These are phyloP conservation scores for Myotis yumanensis DNA, from an alignment of 2,113 vertebrate genomes.

Conservation along the genomic window DNA sequence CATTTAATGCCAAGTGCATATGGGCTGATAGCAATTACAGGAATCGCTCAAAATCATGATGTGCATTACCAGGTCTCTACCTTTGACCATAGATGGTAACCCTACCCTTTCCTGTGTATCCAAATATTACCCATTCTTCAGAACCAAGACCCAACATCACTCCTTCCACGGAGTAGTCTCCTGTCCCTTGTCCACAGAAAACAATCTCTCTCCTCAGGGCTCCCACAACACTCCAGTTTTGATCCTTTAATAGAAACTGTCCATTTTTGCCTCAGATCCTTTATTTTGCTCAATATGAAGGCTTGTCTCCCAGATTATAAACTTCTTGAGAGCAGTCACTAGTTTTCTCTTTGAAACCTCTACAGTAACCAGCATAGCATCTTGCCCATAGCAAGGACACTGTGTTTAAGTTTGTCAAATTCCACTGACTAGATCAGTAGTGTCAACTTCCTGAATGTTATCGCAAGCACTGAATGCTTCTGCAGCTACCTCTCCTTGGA, in stretches of 20 bases:
- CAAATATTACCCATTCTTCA: neutral
- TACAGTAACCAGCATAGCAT: neutral
- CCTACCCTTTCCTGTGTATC: neutral
- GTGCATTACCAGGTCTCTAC: neutral
- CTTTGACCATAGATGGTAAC: neutral
- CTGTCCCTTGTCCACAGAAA: neutral
- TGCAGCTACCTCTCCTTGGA: neutral
- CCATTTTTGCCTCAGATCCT: slow-evolving; percentile 42
- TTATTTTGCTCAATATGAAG: slow-evolving; percentile 40
- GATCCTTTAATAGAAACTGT: neutral
- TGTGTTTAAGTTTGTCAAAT: neutral
- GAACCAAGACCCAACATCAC: neutral
- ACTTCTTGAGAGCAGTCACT: slow-evolving; percentile 51
- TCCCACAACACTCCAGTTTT: neutral
- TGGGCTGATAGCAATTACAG: neutral
- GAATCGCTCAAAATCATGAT: neutral
- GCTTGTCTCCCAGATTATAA: slow-evolving; percentile 33
- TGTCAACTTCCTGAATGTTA: neutral
- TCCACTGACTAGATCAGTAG: neutral
- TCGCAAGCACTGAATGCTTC: slow-evolving; percentile 22
- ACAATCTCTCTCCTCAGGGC: neutral
- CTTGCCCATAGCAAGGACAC: slow-evolving; percentile 50
- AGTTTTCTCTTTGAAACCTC: slow-evolving; percentile 48
- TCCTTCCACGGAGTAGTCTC: neutral
- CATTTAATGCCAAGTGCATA: neutral